Conservation (phyloP, 2,888 invertebrate species). For the Pherbina coryleti region DNA sequence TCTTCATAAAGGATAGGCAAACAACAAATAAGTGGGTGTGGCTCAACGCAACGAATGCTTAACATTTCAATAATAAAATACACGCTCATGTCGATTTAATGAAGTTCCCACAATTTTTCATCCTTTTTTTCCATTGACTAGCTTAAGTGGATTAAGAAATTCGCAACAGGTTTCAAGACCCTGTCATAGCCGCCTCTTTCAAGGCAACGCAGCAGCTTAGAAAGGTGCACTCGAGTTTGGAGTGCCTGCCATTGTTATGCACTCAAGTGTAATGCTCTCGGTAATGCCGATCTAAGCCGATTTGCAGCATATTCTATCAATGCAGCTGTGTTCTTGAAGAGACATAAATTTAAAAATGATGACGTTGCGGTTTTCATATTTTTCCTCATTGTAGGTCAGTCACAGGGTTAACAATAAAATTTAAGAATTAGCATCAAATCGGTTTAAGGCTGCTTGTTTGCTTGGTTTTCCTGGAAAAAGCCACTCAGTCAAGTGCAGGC, state of each 20-base stretch:
- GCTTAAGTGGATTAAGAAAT: slow-evolving; percentile 27
- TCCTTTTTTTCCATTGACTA: slow-evolving; percentile 1
- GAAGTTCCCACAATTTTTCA: slow-evolving; percentile 33
- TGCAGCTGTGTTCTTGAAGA: neutral
- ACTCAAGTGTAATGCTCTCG: neutral
- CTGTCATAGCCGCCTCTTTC: neutral
- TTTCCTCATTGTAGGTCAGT: neutral
- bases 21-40: neutral
- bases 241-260: slow-evolving; percentile 9
- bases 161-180: slow-evolving; percentile 31
- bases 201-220: neutral
- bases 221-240: slow-evolving; percentile 2
- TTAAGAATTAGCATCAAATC: slow-evolving; percentile 23
- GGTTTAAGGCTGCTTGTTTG: neutral
- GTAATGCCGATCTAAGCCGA: neutral
- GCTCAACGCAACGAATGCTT: neutral
- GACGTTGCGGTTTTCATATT: slow-evolving; percentile 4
- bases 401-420: neutral
- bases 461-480: neutral
- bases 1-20: neutral
- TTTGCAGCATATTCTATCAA: neutral
- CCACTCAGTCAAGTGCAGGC: neutral
- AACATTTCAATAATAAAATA: neutral
- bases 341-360: neutral
- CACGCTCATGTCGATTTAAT: slow-evolving; percentile 15